These are phyloP conservation scores for Pangasianodon gigas DNA, from an alignment of 2,113 vertebrate species.

Conservation along the genomic window DNA sequence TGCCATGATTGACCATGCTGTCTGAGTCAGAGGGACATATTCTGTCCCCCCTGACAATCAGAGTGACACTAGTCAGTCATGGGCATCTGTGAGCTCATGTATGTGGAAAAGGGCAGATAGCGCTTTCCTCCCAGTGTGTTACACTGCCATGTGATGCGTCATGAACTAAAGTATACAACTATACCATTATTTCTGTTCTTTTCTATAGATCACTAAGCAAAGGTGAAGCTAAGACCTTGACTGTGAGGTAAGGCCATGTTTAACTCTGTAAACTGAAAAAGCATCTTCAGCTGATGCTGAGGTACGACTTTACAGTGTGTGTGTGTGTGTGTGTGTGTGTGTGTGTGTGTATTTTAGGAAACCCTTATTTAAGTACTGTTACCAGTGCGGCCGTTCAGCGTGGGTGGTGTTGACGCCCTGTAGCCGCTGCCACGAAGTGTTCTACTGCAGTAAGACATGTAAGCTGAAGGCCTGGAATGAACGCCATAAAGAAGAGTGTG, in stretches of 20 bases:
- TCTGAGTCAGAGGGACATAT: neutral
- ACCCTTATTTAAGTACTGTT: slow-evolving; percentile 78
- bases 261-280: neutral
- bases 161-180: neutral
- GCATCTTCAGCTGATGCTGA: neutral
- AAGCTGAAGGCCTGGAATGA: slow-evolving; percentile 75
- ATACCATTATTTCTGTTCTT: neutral
- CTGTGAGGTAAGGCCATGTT: slow-evolving; percentile 8
- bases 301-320: neutral
- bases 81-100: neutral
- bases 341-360: slow-evolving; percentile 58
- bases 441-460: slow-evolving; percentile 79
- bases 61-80: neutral
- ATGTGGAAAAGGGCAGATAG: neutral
- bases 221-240: neutral
- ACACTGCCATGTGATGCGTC: neutral
- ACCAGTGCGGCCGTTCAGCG: slow-evolving; percentile 77
- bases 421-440: slow-evolving; percentile 71
- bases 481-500: slow-evolving; percentile 76
- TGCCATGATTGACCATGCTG: neutral
- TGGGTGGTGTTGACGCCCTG: slow-evolving; percentile 74
- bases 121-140: neutral
- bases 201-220: neutral
- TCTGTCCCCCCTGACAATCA: neutral
- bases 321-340: neutral